Evolutionary conservation across 2,797 vertebrate genomes (phyloP).

Genomic region (Nasua narica): DNA sequence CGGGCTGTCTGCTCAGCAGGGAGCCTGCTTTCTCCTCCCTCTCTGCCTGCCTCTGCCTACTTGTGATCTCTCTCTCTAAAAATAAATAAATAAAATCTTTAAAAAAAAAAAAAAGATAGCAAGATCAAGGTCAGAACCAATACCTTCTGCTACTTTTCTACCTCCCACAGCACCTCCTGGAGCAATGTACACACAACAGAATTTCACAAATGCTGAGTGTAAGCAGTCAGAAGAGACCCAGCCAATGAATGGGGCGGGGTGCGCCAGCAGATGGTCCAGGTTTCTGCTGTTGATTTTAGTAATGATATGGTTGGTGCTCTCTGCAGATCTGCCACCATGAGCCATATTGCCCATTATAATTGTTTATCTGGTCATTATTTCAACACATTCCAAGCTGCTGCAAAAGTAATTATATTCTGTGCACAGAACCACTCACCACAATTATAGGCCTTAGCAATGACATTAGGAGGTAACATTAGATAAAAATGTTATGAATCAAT

Average conservation of each 20-base stretch:
- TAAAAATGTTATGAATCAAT: conserved; percentile 62
- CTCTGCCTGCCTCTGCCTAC: too few relatives aligned
- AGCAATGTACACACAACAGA: neutral
- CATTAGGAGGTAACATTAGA: conserved; percentile 51
- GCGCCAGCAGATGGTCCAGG: neutral
- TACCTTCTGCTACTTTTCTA: neutral
- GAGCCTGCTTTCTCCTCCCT: too few relatives aligned
- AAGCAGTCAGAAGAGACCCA: neutral
- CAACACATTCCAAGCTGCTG: conserved; percentile 67
- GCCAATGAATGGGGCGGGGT: neutral
- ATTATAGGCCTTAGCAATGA: conserved; percentile 55
- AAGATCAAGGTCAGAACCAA: neutral
- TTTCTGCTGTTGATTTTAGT: neutral
- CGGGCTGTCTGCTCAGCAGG: too few relatives aligned
- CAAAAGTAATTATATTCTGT: conserved; percentile 68
- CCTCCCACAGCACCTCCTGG: neutral
- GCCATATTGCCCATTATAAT: neutral
- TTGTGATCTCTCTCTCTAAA: too few relatives aligned
- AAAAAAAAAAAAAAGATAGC: neutral
- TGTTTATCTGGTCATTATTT: conserved; percentile 66
- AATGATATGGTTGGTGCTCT: neutral
- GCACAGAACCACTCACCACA: conserved; percentile 62
- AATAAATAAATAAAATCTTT: too few relatives aligned
- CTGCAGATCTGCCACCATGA: neutral
- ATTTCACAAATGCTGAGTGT: neutral